Evolutionary conservation across 1,140 invertebrate species (phyloP), one percentile per base, ranked within the genome.

Genomic region (Ceratitis capitata): DNA sequence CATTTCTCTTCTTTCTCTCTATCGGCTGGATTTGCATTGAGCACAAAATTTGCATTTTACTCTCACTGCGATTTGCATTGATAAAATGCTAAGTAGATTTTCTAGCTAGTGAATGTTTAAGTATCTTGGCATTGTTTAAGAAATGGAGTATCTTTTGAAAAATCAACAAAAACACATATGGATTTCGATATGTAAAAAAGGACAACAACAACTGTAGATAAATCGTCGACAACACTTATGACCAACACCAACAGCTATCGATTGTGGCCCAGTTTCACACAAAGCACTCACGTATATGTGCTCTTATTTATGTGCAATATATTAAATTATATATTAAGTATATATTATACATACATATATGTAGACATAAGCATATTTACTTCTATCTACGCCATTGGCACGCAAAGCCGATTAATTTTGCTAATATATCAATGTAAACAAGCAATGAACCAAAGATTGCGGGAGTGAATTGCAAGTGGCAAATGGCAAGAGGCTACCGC

Each of bases 381-480:
- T 42, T 19, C 19, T 23, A 12, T 10, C 69, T 78, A 12, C 6
- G n/a, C 69, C 16, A 26, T 47, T 78, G 69, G 39, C 69, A 78
- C 69, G 69, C 69, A 78, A 45, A 42, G 10, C 69, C 69, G 42
- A 45, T 78, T 78, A 78, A 78, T 78, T 78, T 47, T 78, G n/a
- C 69, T 78, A 78, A 78, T 78, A 78, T 78, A 78, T 78, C 69
- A 78, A 45, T 45, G 19, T 32, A 23, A 45, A 78, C 69, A 45
- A 45, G 69, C 69, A 78, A 23, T 78, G 23, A 78, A 10, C 39
- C n/a, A 12, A 3, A n/a, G 51, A 56, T n/a, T 56, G n/a, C n/a
- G 51, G 19, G 7, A 23, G n/a, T 23, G n/a, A 7, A 23, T 56
- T 19, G 51, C 51, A 56, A 56, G 23, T 42, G 35, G 69, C 69